Evolutionary conservation across 2,113 vertebrate species (phyloP).

Genomic region (Malurus melanocephalus): DNA sequence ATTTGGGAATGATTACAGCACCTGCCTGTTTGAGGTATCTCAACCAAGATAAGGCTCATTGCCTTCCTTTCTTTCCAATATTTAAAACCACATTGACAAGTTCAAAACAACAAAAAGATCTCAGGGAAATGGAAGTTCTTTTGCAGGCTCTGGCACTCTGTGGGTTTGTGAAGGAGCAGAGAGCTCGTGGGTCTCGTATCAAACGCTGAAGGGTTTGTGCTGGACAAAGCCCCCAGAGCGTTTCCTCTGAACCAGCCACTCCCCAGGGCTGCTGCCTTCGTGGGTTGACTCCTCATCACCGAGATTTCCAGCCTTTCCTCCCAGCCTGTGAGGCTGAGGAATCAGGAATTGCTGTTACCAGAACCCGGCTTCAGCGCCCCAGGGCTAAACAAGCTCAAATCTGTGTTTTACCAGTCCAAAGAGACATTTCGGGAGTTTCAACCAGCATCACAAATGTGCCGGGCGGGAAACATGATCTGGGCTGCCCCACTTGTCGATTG

Average conservation of each 20-base stretch:
- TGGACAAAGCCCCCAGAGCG: neutral
- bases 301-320: neutral
- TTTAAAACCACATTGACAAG: neutral
- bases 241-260: neutral
- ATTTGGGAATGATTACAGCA: neutral
- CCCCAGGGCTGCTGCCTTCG: neutral
- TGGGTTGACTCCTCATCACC: neutral
- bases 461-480: neutral
- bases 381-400: slow-evolving; percentile 55
- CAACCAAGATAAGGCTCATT: neutral
- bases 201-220: neutral
- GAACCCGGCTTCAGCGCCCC: neutral
- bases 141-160: neutral
- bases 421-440: slow-evolving; percentile 38
- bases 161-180: neutral
- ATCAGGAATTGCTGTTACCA: neutral
- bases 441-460: slow-evolving; percentile 8
- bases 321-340: neutral
- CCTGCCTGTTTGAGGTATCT: neutral
- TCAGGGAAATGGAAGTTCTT: neutral
- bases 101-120: neutral
- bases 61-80: neutral
- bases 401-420: slow-evolving; percentile 45
- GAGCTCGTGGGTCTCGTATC: neutral
- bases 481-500: neutral